These are phyloP conservation scores for Trichomycterus rosablanca DNA, from an alignment of 2,113 vertebrate species.

Conservation along the genomic window DNA sequence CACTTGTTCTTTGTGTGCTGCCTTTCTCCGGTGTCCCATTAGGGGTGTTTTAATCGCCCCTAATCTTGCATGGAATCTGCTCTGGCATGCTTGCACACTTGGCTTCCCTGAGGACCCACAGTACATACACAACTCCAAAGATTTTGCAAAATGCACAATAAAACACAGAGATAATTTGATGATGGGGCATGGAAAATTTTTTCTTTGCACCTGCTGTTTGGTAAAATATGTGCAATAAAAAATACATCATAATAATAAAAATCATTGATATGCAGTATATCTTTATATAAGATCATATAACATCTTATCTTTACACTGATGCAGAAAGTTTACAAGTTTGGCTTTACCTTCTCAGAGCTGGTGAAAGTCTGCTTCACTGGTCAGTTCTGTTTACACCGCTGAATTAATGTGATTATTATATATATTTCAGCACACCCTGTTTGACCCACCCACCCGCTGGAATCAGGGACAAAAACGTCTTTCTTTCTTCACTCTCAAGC, in stretches of 20 bases:
- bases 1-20: slow-evolving; percentile 46
- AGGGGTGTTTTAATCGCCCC: slow-evolving; percentile 44
- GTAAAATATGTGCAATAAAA: too few species aligned
- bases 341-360: slow-evolving; percentile 61
- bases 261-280: too few species aligned
- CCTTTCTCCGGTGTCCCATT: slow-evolving; percentile 56
- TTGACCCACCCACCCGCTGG: slow-evolving; percentile 66
- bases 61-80: slow-evolving; percentile 65
- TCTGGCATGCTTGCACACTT: slow-evolving; percentile 29
- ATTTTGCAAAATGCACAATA: too few species aligned
- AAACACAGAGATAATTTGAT: too few species aligned
- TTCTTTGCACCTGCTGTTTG: not conserved
- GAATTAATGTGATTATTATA: slow-evolving; percentile 50
- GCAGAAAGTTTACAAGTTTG: not conserved
- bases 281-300: too few species aligned
- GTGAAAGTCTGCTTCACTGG: slow-evolving; percentile 15
- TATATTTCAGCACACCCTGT: slow-evolving; percentile 46
- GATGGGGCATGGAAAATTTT: not conserved
- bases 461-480: slow-evolving; percentile 66
- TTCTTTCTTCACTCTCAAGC: slow-evolving; percentile 53
- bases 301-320: not conserved
- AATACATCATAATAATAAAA: too few species aligned
- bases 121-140: not conserved
- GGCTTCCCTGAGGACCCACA: not conserved
- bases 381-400: slow-evolving; percentile 47